A percentile compares a stretch with the other conserved stretches of the same genome.
phyloP scores from a whole-genome alignment of 1,140 invertebrate genomes.

The Rhopalosiphum maidis region DNA sequence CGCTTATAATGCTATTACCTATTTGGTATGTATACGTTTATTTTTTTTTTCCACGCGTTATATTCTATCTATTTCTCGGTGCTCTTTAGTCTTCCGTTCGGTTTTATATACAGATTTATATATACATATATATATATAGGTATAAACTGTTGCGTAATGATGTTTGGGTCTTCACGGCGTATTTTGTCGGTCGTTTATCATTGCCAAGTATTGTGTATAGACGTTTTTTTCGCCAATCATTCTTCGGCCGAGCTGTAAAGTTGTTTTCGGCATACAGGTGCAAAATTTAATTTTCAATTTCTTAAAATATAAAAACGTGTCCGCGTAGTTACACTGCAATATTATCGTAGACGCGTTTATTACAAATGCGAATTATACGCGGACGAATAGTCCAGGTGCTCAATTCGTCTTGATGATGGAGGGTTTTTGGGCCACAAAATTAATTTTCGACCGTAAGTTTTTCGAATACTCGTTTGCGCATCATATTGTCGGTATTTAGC shows the following conservation, averaged over 20 bases:
- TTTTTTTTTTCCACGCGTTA: neutral
- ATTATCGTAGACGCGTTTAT: neutral
- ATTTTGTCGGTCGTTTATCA: neutral
- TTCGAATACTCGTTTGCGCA: neutral
- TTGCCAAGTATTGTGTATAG: neutral
- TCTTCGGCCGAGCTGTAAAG: too few species aligned
- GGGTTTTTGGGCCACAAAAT: neutral
- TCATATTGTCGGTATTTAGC: neutral
- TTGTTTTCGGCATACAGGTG: neutral
- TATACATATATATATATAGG: neutral
- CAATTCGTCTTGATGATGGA: neutral
- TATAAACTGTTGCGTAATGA: neutral
- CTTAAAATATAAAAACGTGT: neutral
- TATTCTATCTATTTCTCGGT: neutral
- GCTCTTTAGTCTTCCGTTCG: neutral
- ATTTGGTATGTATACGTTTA: neutral
- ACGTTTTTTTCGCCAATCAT: neutral
- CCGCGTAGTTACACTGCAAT: neutral
- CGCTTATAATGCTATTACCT: neutral
- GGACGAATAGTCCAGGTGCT: neutral
- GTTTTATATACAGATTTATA: neutral
- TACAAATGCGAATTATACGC: neutral
- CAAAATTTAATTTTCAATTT: conserved; percentile 3
- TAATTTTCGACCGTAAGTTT: neutral
- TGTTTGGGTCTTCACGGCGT: neutral